Evolutionary conservation across 2,797 vertebrate species (phyloP), one percentile per base, ranked within the genome.

Genomic region (Pygocentrus nattereri): DNA sequence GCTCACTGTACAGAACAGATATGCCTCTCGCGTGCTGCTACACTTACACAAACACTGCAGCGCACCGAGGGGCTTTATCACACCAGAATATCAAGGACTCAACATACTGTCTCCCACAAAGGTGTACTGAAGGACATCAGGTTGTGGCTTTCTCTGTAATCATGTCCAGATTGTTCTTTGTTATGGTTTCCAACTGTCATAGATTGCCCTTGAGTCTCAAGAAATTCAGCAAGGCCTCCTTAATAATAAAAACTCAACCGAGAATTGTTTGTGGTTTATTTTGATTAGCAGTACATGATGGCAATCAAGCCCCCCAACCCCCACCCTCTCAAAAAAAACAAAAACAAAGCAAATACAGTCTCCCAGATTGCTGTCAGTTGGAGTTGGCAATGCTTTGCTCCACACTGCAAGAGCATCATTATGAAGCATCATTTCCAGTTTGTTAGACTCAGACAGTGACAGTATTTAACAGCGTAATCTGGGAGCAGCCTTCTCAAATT

Each of bases 1-100:
- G 11, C 52, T 25, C 10, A 4, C 38, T 81, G 64, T 61, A 69
- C 73, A 61, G 25, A 50, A n/a, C 4, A 69, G 79, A 81, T 81
- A 81, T 30, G 18, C 47, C 61, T 50, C 25, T 18, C 27, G n/a
- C 27, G 19, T 13, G 18, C 49, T 54, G 5, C 50, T 19, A 44
- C 59, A 54, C 41, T 69, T 38, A 49, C 52, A 59, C 38, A 50
- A 74, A 80, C 47, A 62, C 34, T 41, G 30, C 16, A 44, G 12
- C 4, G 19, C 59, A 80, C 2, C 19, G 23, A 44, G 50, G 7
- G 23, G 34, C n/a, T 54, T 58, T 58, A 71, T 50, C 47, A 52
- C 3, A 30, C 16, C 8, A 19, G 2, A 31, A 31, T 30, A 71
- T 70, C 44, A 49, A 49, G 13, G 27, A 27, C 68, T 2, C 41